A percentile compares a stretch with the other conserved stretches of the same genome.
These are phyloP conservation scores for Drosophila bocki DNA, from an alignment of 1,140 invertebrate species.

Conservation along the genomic window DNA sequence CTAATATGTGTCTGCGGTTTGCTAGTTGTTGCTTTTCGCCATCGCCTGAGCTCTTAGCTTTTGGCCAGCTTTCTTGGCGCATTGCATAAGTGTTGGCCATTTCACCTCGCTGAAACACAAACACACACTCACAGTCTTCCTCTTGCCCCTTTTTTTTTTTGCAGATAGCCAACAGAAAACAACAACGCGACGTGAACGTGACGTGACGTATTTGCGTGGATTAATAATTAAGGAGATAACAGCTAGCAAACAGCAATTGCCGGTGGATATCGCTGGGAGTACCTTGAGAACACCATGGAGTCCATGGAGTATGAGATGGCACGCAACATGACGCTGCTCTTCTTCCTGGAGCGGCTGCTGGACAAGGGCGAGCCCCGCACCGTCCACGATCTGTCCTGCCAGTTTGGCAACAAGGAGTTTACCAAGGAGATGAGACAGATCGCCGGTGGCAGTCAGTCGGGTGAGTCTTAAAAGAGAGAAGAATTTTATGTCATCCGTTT, in stretches of 20 bases:
- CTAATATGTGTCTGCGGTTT: slow-evolving; percentile 60
- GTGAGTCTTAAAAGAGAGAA: slow-evolving; percentile 48
- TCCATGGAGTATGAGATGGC: slow-evolving; percentile 96
- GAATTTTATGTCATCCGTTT: no score
- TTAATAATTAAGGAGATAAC: slow-evolving; percentile 58
- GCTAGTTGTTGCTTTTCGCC: slow-evolving; percentile 28
- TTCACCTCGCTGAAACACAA: slow-evolving; percentile 22
- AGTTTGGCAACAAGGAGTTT: slow-evolving; percentile 98
- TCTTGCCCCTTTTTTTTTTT: slow-evolving; percentile 25
- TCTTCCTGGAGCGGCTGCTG: slow-evolving; percentile 97
- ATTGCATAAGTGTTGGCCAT: slow-evolving; percentile 68
- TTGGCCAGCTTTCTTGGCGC: slow-evolving; percentile 46
- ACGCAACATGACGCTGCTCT: slow-evolving; percentile 96
- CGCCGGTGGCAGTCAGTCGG: slow-evolving; percentile 96
- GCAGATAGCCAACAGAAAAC: slow-evolving; percentile 49
- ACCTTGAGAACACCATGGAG: slow-evolving; percentile 89
- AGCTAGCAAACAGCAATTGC: slow-evolving; percentile 20
- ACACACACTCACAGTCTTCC: slow-evolving; percentile 17
- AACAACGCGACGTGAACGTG: slow-evolving; percentile 12
- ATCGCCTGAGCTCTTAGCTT: slow-evolving; percentile 12
- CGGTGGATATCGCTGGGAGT: slow-evolving; percentile 7
- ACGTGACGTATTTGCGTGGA: slow-evolving; percentile 57
- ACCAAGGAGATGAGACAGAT: slow-evolving; percentile 98
- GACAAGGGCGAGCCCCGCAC: slow-evolving; percentile 97
- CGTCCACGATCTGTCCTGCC: slow-evolving; percentile 97